phyloP scores from a whole-genome alignment of 2,113 vertebrate species.

The Ochotona curzoniae region DNA sequence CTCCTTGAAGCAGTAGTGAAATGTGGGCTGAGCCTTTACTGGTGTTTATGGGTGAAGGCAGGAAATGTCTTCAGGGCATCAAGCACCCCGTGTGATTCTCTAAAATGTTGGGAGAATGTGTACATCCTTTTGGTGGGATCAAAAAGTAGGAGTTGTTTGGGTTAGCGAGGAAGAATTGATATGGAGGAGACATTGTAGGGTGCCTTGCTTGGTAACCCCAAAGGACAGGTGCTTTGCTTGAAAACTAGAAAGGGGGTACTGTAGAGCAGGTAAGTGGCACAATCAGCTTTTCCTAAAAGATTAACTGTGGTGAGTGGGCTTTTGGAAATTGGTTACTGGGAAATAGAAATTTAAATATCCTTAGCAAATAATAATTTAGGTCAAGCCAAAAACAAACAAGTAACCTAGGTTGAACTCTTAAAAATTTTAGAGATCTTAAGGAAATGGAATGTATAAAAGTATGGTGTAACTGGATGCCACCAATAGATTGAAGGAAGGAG shows the following conservation, averaged over 20 bases:
- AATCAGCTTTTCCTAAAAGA: not conserved
- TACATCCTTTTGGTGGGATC: not conserved
- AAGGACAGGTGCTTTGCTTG: not conserved
- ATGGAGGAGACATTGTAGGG: not conserved
- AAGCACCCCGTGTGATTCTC: not conserved
- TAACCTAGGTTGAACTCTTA: not conserved
- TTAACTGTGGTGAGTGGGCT: not conserved
- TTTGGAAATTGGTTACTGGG: not conserved
- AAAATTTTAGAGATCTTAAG: not conserved
- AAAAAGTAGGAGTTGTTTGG: not conserved
- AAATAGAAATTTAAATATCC: not conserved
- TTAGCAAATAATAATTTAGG: not conserved
- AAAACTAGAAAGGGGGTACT: not conserved
- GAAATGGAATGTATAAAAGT: not conserved
- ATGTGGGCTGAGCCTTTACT: not conserved
- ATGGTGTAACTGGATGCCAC: not conserved
- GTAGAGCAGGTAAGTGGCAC: not conserved
- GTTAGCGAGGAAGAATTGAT: not conserved
- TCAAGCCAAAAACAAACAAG: not conserved
- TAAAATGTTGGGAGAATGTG: not conserved
- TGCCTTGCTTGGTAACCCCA: not conserved
- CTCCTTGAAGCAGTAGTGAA: not conserved
- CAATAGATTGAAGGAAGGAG: not conserved
- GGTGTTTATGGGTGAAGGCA: not conserved
- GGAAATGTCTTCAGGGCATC: not conserved